phyloP scores from a whole-genome alignment of 1,140 invertebrate species.

The Oscheius sp. region DNA sequence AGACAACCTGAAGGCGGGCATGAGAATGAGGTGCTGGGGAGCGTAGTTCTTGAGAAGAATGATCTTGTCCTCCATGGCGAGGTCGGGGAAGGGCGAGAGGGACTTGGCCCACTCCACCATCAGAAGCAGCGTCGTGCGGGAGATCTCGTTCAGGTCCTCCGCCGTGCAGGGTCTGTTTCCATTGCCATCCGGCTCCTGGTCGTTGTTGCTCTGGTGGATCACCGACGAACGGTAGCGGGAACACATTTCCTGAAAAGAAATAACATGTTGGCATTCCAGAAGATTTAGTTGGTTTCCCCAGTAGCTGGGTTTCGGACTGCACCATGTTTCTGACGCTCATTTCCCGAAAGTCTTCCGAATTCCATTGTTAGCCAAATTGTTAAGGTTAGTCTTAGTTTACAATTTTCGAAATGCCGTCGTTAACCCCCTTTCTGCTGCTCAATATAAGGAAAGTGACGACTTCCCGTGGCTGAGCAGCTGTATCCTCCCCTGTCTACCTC shows the following conservation, averaged over 20 bases:
- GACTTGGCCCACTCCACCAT: slow-evolving; percentile 61
- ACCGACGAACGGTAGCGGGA: slow-evolving; percentile 49
- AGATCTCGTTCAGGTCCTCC: slow-evolving; percentile 57
- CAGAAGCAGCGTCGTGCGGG: slow-evolving; percentile 52
- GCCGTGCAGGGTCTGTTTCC: slow-evolving; percentile 33
- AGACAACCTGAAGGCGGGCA: slow-evolving; percentile 56
- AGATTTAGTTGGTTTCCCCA: no score
- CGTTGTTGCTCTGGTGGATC: slow-evolving; percentile 16
- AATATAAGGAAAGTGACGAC: no score
- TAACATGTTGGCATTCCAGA: no score
- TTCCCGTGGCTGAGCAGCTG: no score
- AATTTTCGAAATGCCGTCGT: no score
- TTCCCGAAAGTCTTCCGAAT: no score
- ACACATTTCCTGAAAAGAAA: slow-evolving; percentile 51
- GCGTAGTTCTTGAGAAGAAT: slow-evolving; percentile 58
- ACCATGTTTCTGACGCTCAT: no score
- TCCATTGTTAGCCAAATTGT: no score
- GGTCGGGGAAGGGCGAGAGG: slow-evolving; percentile 33
- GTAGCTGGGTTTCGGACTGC: no score
- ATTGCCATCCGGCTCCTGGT: background rate
- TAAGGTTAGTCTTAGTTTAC: no score
- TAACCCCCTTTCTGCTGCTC: no score
- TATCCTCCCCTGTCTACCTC: no score
- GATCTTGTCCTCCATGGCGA: slow-evolving; percentile 51
- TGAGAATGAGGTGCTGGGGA: slow-evolving; percentile 59